Conservation (phyloP, 2,888 invertebrate genomes). For the Magallana nippona region DNA sequence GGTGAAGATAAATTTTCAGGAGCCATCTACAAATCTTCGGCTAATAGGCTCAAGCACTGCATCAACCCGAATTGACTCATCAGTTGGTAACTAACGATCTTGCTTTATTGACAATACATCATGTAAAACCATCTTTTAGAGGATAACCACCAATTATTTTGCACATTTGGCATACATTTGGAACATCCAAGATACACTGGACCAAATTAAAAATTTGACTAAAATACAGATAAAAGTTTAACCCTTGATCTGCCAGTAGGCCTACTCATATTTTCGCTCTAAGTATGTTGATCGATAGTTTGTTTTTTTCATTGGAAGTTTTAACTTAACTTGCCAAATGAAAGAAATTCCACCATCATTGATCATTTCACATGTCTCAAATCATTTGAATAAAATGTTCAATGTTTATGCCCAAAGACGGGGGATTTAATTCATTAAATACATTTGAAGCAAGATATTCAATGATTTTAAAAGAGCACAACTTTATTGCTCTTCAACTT, state of each 20-base stretch:
- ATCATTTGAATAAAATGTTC: conserved; percentile 6
- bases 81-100: conserved; percentile 26
- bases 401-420: conserved; percentile 13
- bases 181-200: neutral
- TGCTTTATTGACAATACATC: conserved; percentile 20
- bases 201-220: too few species aligned
- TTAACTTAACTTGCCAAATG: neutral
- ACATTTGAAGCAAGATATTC: neutral
- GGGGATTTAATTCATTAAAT: neutral
- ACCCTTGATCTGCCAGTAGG: too few species aligned
- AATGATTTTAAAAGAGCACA: neutral
- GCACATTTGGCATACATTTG: neutral
- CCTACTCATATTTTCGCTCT: too few species aligned
- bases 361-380: neutral
- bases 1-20: conserved; percentile 32
- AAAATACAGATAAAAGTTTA: too few species aligned
- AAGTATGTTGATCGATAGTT: too few species aligned
- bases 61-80: conserved; percentile 32
- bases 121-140: neutral
- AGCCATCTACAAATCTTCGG: conserved; percentile 29
- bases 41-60: conserved; percentile 27
- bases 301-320: too few species aligned
- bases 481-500: conserved; percentile 14
- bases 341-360: neutral
- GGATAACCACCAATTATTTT: neutral